phyloP scores from a whole-genome alignment of 64 coral and sea anemone species.

The Anthopleura sola region DNA sequence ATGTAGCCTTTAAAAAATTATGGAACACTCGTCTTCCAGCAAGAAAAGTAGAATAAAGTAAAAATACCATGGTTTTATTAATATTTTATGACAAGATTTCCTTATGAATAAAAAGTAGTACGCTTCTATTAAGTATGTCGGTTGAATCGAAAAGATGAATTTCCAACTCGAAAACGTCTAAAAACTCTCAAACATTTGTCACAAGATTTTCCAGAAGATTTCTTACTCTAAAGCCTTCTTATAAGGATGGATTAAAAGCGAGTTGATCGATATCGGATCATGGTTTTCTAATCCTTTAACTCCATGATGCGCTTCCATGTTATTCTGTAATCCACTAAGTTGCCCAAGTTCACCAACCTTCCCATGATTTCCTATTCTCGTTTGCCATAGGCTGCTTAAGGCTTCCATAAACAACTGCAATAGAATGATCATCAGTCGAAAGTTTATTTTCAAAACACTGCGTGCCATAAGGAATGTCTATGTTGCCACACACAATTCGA shows the following conservation, averaged over 20 bases:
- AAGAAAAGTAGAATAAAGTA: too few relatives aligned
- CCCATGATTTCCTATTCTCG: background rate
- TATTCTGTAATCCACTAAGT: background rate
- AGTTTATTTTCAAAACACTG: background rate
- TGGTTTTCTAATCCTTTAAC: conserved; percentile 5
- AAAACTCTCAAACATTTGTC: too few relatives aligned
- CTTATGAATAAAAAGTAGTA: too few relatives aligned
- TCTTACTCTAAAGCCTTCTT: background rate
- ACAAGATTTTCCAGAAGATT: background rate
- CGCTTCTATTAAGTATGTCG: too few relatives aligned
- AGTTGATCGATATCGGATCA: conserved; percentile 9
- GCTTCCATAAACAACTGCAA: conserved; percentile 1
- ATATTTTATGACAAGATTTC: too few relatives aligned
- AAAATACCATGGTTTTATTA: too few relatives aligned
- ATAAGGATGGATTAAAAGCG: background rate
- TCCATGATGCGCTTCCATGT: background rate
- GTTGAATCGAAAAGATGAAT: background rate
- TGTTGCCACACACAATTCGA: background rate
- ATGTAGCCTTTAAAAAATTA: too few relatives aligned
- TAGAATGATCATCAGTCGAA: background rate
- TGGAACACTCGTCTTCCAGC: too few relatives aligned
- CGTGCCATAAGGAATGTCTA: background rate
- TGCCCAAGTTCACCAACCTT: background rate
- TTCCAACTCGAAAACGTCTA: background rate
- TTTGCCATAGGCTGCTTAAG: background rate